These are phyloP conservation scores for Cossypha heuglini DNA, from an alignment of 2,797 vertebrate genomes.

Conservation along the genomic window DNA sequence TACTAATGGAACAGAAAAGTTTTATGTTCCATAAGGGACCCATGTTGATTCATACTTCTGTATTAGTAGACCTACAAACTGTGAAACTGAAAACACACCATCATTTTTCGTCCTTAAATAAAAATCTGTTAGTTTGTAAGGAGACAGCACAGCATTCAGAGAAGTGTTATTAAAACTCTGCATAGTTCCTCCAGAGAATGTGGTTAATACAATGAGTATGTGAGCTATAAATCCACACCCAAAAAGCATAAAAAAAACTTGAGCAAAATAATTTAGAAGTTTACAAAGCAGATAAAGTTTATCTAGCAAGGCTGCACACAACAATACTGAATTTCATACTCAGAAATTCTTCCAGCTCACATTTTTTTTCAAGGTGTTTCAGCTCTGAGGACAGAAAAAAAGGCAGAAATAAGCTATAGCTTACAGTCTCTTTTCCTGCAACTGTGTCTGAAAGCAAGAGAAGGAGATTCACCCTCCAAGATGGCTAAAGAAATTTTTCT, in stretches of 20 bases:
- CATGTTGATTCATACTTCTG: not conserved
- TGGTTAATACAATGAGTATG: constrained; percentile 39
- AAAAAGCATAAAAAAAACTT: not conserved
- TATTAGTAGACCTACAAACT: not conserved
- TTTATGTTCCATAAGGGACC: not conserved
- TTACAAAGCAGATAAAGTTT: constrained; percentile 18
- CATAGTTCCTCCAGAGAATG: not conserved
- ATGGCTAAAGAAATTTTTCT: not conserved
- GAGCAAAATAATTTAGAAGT: not conserved
- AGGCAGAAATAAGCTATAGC: constrained; percentile 28
- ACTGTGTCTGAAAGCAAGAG: not conserved
- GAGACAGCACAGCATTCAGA: not conserved
- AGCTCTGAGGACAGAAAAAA: constrained; percentile 61
- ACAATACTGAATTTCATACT: constrained; percentile 52
- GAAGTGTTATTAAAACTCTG: not conserved
- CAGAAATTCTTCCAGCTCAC: constrained; percentile 59
- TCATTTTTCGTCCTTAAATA: constrained; percentile 12
- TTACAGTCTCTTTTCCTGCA: not conserved
- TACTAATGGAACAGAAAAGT: not conserved
- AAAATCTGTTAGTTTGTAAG: constrained; percentile 31
- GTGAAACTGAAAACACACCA: not conserved
- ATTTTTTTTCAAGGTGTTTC: constrained; percentile 51
- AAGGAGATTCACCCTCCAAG: not conserved
- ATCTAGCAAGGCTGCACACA: constrained; percentile 36
- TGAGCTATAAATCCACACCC: constrained; percentile 12